Percentiles rank a stretch among this genome's conserved stretches.
Evolutionary conservation across 2,797 vertebrate genomes (phyloP).

Genomic region (Anguilla marmorata): DNA sequence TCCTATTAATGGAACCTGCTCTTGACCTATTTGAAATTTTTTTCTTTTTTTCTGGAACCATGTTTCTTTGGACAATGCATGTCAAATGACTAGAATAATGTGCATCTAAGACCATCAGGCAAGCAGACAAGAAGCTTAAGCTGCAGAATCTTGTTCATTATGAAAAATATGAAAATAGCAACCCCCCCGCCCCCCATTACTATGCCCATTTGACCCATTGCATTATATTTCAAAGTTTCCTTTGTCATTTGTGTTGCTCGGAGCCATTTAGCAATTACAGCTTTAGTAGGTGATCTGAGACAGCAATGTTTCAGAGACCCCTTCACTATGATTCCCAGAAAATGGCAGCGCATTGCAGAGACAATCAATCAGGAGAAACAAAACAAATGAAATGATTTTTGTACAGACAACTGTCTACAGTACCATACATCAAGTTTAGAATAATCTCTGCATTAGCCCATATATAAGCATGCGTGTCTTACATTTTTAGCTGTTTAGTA

Average conservation of each 20-base stretch:
- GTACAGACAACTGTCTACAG: neutral
- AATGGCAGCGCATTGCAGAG: neutral
- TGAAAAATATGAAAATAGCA: neutral
- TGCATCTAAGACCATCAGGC: neutral
- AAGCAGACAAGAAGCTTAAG: neutral
- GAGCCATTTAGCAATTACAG: neutral
- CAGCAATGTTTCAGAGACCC: neutral
- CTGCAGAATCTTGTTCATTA: too few relatives aligned
- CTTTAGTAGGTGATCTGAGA: neutral
- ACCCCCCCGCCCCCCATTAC: neutral
- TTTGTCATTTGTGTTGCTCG: neutral
- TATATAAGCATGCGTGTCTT: neutral
- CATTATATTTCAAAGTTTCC: neutral
- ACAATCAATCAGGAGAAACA: neutral
- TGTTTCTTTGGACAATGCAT: neutral
- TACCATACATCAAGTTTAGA: neutral
- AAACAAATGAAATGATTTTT: neutral
- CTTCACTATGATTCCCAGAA: neutral
- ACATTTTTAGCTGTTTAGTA: neutral
- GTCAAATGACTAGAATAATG: neutral
- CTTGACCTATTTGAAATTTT: neutral
- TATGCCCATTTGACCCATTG: neutral
- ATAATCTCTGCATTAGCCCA: neutral
- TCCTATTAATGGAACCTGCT: neutral
- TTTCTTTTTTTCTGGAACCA: neutral